Conservation (phyloP, 2,888 invertebrate species). For the Troides aeacus region DNA sequence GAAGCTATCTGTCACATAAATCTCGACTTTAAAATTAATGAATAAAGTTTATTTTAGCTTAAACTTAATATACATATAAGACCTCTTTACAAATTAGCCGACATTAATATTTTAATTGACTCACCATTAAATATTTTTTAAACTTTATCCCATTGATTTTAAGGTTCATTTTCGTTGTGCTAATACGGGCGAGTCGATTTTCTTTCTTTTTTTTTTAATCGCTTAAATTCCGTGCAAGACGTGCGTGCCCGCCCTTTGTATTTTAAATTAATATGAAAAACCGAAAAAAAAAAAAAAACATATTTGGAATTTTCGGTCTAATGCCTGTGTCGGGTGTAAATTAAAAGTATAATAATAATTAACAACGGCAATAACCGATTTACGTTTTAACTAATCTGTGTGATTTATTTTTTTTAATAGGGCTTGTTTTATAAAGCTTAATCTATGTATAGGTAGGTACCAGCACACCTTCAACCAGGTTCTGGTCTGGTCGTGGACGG, state of each 20-base stretch:
- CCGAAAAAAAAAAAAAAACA: too few relatives aligned
- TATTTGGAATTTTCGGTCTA: slow-evolving; percentile 33
- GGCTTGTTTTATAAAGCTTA: background rate
- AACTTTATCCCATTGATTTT: background rate
- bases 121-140: slow-evolving; percentile 29
- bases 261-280: slow-evolving; percentile 13
- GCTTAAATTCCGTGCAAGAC: slow-evolving; percentile 22
- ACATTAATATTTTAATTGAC: slow-evolving; percentile 46
- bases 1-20: background rate
- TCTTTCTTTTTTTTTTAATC: slow-evolving; percentile 19
- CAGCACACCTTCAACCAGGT: too few relatives aligned
- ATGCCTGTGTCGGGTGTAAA: background rate
- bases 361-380: slow-evolving; percentile 2
- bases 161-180: background rate
- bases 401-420: background rate
- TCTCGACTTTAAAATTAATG: background rate
- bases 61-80: slow-evolving; percentile 18
- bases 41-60: slow-evolving; percentile 21
- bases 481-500: too few relatives aligned
- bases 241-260: slow-evolving; percentile 26
- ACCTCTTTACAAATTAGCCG: background rate
- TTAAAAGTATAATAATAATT: slow-evolving; percentile 9
- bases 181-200: background rate
- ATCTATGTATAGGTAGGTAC: background rate
- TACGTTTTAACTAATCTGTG: background rate